Evolutionary conservation across 1,140 invertebrate genomes (phyloP), one percentile per base, ranked within the genome.

Genomic region (Nasonia vitripennis): DNA sequence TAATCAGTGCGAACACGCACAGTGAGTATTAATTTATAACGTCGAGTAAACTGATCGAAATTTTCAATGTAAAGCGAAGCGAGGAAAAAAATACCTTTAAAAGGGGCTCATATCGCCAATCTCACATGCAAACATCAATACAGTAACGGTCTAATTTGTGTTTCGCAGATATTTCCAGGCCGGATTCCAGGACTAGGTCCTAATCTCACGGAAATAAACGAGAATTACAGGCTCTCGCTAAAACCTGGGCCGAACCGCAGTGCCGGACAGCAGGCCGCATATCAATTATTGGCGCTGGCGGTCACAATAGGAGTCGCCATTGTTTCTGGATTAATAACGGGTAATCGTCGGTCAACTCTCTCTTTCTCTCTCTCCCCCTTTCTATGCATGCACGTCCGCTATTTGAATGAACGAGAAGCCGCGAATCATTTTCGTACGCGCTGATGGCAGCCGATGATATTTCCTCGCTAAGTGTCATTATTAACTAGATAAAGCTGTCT

Each of bases 301-400:
- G 90, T 97, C 7, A 98, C 97, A 0, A 77, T 98, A 1, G 91
- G 91, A 11, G 93, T 97, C 41, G 95, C 97, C 68, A 93, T 97
- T 51, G 93, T 95, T 80, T 95, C 96, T n/a, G 98, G 98, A 74
- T 89, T 96, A 86, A 86, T 98, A 81, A 97, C 97, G 92, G 98
- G 98, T 98, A 93, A 91, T 88, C 74, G 23, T 37, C n/a, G 14
- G 11, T 27, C 73, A 48, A 68, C 12, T 34, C 48, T 62, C 27
- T 62, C 48, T 78, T 12, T 71, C 51, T 55, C 51, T 62, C 55
- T n/a, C 55, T 62, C 55, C 14, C 55, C 20, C 55, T 62, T 3
- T 71, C 10, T 34, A 71, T 71, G 27, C 12, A 34, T 31, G 23
- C 9, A 11, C 70, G 10, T 34, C n/a, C 71, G 71, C 12, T 14